These are phyloP conservation scores for Cheilinus undulatus DNA, from an alignment of 2,113 vertebrate genomes.

Conservation along the genomic window DNA sequence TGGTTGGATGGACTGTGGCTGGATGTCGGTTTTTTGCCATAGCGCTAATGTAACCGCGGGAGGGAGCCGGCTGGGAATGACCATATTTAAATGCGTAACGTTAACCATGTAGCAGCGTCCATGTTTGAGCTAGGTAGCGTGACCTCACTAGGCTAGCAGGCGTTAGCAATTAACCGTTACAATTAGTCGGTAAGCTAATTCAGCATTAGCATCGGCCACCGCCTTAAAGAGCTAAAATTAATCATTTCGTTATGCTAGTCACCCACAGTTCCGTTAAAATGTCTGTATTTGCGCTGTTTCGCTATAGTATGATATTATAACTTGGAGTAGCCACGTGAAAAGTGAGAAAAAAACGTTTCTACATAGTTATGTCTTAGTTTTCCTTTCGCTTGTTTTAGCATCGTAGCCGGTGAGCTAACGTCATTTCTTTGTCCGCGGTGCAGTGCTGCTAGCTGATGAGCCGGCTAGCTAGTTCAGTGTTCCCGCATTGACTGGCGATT, in stretches of 20 bases:
- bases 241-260: neutral
- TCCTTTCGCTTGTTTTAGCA: conserved; percentile 45
- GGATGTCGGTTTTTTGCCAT: conserved; percentile 49
- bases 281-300: rapidly evolving
- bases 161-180: conserved; percentile 23
- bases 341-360: neutral
- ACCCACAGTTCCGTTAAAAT: neutral
- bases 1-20: conserved; percentile 63
- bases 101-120: conserved; percentile 44
- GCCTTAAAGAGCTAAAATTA: conserved; percentile 4
- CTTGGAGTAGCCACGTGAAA: too few relatives aligned
- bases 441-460: conserved; percentile 40
- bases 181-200: conserved; percentile 26
- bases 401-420: conserved; percentile 60
- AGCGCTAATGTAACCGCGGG: conserved; percentile 28
- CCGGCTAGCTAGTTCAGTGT: conserved; percentile 44
- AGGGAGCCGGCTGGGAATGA: conserved; percentile 21
- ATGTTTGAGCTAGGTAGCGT: conserved; percentile 56
- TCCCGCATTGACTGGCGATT: conserved; percentile 4
- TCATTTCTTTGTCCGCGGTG: conserved; percentile 69
- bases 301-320: neutral
- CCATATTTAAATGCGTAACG: conserved; percentile 14
- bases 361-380: neutral
- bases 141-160: conserved; percentile 47
- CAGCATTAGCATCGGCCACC: conserved; percentile 17